Evolutionary conservation across 2,888 invertebrate species (phyloP).

Genomic region (Pycnomerus fuliginosus): DNA sequence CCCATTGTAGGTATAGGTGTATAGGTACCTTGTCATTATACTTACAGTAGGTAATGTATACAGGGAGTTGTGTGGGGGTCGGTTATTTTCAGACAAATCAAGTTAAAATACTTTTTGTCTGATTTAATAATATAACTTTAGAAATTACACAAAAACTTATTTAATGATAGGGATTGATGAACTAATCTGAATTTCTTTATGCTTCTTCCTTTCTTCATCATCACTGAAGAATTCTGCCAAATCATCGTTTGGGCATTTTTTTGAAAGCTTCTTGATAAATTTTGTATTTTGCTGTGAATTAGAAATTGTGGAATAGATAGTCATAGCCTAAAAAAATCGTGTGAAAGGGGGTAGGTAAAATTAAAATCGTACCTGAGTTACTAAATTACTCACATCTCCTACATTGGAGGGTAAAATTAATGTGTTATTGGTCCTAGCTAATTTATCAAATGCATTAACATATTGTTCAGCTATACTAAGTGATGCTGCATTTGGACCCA

Average conservation of each 20-base stretch:
- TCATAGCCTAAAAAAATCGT: conserved; percentile 62
- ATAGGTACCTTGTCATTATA: too few species aligned
- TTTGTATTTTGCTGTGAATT: conserved; percentile 32
- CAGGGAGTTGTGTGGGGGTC: too few species aligned
- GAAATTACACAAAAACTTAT: too few species aligned
- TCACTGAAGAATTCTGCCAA: conserved; percentile 51
- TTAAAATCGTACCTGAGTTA: conserved; percentile 67
- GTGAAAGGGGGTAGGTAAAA: conserved; percentile 11
- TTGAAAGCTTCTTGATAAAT: not conserved
- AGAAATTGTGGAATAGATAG: conserved; percentile 62
- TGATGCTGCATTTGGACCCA: conserved; percentile 88
- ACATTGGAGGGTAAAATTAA: conserved; percentile 90
- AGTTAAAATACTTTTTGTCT: not conserved
- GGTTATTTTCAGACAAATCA: not conserved
- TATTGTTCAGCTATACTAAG: conserved; percentile 94
- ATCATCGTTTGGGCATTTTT: conserved; percentile 29
- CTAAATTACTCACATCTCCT: conserved; percentile 75
- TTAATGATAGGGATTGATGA: conserved; percentile 11
- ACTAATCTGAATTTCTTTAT: conserved; percentile 20
- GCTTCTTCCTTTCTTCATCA: conserved; percentile 45
- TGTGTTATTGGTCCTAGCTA: conserved; percentile 93
- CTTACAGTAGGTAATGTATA: too few species aligned
- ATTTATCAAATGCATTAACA: conserved; percentile 87
- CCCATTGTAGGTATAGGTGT: too few species aligned
- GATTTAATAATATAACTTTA: too few species aligned